Evolutionary conservation across 2,797 vertebrate species (phyloP), one percentile per base, ranked within the genome.

Genomic region (Garrulus glandarius): DNA sequence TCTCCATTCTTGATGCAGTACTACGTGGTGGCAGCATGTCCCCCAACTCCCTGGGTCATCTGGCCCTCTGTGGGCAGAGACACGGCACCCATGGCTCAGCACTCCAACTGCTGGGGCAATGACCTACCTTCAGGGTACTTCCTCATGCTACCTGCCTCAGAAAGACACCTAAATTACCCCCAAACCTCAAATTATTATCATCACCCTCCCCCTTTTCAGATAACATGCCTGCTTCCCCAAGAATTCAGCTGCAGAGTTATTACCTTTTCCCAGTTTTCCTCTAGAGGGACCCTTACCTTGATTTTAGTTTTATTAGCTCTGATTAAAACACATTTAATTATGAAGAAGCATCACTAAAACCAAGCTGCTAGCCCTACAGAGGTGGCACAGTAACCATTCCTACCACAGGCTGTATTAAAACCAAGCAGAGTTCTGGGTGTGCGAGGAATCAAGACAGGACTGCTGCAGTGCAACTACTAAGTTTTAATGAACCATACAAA

Each of bases 261-360:
- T 89, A 96, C 87, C 78, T 94, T 95, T 84, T 96, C 84, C 39
- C 22, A 71, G 39, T 56, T 97, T 97, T 98, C 96, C 97, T 97
- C 97, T 96, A 96, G 92, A 91, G 95, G 91, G 70, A 97, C 71
- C 32, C 91, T 93, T 96, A 96, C 92, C 93, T 94, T 96, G 93
- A 93, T 91, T 97, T 97, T 93, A 36, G 65, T 91, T 94, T 90
- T 89, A 96, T 95, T 92, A 94, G 34, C 61, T 97, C 68, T 85
- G 72, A 96, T 96, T 95, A 89, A 92, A 88, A 85, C n/a, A 88
- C 69, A 43, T 90, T 87, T 93, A 63, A 93, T 82, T 46, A 78
- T 83, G 91, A 93, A 95, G 94, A 95, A 94, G 76, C 68, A 59
- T 90, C 46, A 23, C 83, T 75, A 80, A 96, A 95, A 29, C 44